Conservation (phyloP, 2,888 invertebrate species). For the Peribatodes rhomboidaria region DNA sequence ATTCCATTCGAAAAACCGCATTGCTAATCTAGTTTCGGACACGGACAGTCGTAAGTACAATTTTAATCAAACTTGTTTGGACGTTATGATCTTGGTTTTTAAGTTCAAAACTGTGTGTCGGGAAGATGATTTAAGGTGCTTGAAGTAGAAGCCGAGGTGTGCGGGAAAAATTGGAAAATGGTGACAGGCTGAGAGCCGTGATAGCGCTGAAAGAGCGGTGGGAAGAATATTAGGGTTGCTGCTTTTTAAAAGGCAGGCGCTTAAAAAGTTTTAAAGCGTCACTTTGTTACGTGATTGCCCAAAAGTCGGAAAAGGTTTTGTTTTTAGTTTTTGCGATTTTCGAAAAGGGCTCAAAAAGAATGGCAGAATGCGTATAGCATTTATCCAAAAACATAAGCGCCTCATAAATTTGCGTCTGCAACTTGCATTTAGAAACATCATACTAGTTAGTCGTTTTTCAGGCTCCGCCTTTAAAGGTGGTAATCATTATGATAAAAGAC, state of each 20-base stretch:
- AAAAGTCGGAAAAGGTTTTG: not conserved
- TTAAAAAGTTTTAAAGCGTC: not conserved
- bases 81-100: slow-evolving; percentile 25
- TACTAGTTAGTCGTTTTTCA: too few relatives aligned
- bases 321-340: not conserved
- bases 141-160: slow-evolving; percentile 44
- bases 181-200: slow-evolving; percentile 85
- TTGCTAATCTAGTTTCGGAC: slow-evolving; percentile 63
- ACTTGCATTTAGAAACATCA: too few relatives aligned
- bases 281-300: not conserved
- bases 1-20: slow-evolving; percentile 82
- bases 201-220: slow-evolving; percentile 79
- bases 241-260: not conserved
- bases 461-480: too few relatives aligned
- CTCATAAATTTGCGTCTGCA: not conserved
- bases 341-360: too few relatives aligned
- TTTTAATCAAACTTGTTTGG: slow-evolving; percentile 33
- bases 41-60: slow-evolving; percentile 52
- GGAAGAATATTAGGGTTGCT: slow-evolving; percentile 65
- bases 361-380: too few relatives aligned
- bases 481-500: too few relatives aligned
- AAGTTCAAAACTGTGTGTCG: slow-evolving; percentile 39
- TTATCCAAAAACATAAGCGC: slow-evolving; percentile 1
- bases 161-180: slow-evolving; percentile 83
- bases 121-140: slow-evolving; percentile 41